These are phyloP conservation scores for Drosophila saltans DNA, from an alignment of 1,140 invertebrate species.

Conservation along the genomic window DNA sequence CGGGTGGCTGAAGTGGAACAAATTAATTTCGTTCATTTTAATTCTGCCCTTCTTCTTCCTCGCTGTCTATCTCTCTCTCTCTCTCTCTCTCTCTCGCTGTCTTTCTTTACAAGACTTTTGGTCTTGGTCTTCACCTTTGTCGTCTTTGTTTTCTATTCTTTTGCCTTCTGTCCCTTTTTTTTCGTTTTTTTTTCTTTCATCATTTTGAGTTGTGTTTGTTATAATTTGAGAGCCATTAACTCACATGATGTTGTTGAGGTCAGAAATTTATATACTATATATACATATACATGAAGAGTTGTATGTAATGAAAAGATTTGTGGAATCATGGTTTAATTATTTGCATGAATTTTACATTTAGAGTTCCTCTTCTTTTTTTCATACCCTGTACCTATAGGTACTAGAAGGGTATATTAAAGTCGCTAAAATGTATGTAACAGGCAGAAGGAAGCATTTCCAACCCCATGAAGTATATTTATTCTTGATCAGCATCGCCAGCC, in stretches of 20 bases:
- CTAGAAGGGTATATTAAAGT: too few relatives aligned
- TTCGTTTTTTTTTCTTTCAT: slow-evolving; percentile 28
- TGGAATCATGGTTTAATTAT: slow-evolving; percentile 71
- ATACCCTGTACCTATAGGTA: too few relatives aligned
- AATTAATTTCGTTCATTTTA: slow-evolving; percentile 78
- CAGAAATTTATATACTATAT: slow-evolving; percentile 11
- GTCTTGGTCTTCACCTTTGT: slow-evolving; percentile 11
- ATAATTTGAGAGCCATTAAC: slow-evolving; percentile 72
- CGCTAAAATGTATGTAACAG: too few relatives aligned
- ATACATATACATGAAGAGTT: background rate
- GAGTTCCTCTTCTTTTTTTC: slow-evolving; percentile 18
- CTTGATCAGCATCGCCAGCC: too few relatives aligned
- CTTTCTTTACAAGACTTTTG: background rate
- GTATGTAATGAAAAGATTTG: slow-evolving; percentile 11
- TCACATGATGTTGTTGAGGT: slow-evolving; percentile 45
- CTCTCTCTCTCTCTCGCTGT: background rate
- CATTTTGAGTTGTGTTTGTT: slow-evolving; percentile 49
- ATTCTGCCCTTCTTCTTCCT: slow-evolving; percentile 34
- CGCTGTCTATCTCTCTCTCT: background rate
- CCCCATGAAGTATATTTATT: too few relatives aligned
- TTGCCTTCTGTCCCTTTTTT: slow-evolving; percentile 9
- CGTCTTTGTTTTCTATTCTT: slow-evolving; percentile 7
- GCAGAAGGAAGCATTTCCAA: too few relatives aligned
- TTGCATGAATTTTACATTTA: slow-evolving; percentile 67
- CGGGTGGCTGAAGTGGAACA: slow-evolving; percentile 79